These are phyloP conservation scores for Andrena marginata DNA, from an alignment of 2,888 invertebrate genomes.

Conservation along the genomic window DNA sequence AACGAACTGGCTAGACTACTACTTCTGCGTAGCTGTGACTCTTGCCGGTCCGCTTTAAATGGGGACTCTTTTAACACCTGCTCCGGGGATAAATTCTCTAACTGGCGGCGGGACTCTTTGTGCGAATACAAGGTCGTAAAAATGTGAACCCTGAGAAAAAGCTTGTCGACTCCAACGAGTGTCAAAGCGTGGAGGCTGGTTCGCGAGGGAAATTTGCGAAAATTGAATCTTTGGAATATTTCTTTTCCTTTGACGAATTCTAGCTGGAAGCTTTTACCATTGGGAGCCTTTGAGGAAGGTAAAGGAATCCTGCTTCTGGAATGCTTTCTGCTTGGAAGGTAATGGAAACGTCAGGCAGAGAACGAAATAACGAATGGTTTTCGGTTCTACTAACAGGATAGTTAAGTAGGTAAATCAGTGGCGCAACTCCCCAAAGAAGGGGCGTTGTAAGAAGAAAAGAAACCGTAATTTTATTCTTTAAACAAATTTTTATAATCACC, in stretches of 20 bases:
- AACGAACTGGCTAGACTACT: neutral
- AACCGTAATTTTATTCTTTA: too few species aligned
- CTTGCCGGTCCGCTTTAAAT: neutral
- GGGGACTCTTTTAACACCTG: slow-evolving; percentile 1
- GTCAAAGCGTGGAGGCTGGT: neutral
- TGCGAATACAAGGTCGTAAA: neutral
- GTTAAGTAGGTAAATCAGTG: too few species aligned
- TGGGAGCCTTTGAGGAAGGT: neutral
- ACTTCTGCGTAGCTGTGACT: too few species aligned
- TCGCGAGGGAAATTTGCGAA: neutral
- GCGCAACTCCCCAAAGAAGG: too few species aligned
- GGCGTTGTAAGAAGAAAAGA: too few species aligned
- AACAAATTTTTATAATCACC: too few species aligned
- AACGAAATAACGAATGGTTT: neutral
- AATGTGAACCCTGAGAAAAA: neutral
- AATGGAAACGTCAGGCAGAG: neutral
- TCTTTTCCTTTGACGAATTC: neutral
- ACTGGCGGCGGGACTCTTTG: neutral
- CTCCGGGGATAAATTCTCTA: neutral
- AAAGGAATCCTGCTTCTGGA: neutral
- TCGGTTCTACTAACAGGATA: too few species aligned
- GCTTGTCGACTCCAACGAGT: too few species aligned
- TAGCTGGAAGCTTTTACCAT: neutral
- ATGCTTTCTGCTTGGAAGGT: neutral
- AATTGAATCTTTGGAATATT: neutral